Percentiles rank a stretch among this genome's conserved stretches.
phyloP scores from a whole-genome alignment of 2,888 invertebrate species.

The Rapana venosa region DNA sequence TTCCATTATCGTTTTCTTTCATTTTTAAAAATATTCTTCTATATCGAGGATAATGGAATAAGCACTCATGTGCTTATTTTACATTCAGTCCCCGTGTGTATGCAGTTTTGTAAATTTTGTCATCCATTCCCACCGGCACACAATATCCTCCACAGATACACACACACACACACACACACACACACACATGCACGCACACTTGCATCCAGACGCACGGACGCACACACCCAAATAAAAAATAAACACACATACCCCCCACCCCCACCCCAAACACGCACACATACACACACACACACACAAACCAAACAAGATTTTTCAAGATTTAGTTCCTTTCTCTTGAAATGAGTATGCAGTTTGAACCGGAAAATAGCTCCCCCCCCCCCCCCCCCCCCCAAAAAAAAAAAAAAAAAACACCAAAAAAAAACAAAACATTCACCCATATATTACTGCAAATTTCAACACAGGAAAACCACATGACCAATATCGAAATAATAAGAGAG shows the following conservation, averaged over 20 bases:
- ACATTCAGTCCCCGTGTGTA: not conserved
- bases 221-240: not conserved
- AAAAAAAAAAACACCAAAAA: no score
- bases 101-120: not conserved
- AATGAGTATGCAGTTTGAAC: no score
- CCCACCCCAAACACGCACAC: not conserved
- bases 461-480: no score
- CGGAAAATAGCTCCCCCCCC: no score
- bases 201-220: not conserved
- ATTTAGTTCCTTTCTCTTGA: no score
- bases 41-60: not conserved
- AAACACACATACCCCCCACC: not conserved
- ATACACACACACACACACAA: not conserved
- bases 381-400: no score
- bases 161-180: slow-evolving; percentile 11
- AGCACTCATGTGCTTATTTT: not conserved
- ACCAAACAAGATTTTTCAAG: not conserved
- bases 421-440: no score
- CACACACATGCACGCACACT: not conserved
- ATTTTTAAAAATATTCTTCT: not conserved
- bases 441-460: no score
- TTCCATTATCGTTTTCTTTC: no score
- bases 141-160: not conserved
- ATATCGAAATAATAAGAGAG: no score
- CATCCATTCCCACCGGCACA: not conserved